phyloP scores from a whole-genome alignment of 1,140 invertebrate species.

The Hylaeus anthracinus region DNA sequence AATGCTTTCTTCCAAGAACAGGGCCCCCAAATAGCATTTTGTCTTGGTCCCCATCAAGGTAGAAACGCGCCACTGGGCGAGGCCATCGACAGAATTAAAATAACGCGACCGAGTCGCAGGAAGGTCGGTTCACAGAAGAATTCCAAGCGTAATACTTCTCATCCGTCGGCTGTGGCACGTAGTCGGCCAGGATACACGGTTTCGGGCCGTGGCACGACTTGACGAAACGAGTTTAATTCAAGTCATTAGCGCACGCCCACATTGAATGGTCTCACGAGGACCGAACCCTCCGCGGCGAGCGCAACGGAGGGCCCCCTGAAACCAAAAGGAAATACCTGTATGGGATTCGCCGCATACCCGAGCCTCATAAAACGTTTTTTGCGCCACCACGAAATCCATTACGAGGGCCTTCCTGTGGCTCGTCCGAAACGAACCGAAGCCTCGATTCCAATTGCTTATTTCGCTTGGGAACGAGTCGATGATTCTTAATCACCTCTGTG shows the following conservation, averaged over 20 bases:
- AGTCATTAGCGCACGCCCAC: constrained; percentile 69
- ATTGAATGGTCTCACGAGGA: constrained; percentile 33
- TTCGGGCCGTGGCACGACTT: constrained; percentile 34
- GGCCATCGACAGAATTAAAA: not conserved
- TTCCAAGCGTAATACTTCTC: constrained; percentile 5
- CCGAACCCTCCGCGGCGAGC: not conserved
- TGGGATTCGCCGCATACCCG: constrained; percentile 30
- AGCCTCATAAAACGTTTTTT: constrained; percentile 37
- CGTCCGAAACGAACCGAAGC: not conserved
- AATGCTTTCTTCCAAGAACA: too few species aligned
- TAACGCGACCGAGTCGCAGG: not conserved
- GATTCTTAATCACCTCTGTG: constrained; percentile 1
- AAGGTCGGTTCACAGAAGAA: constrained; percentile 6
- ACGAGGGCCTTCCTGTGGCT: constrained; percentile 11
- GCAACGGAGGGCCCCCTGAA: not conserved
- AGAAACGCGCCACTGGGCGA: too few species aligned
- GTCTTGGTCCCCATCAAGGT: too few species aligned
- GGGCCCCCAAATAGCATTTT: too few species aligned
- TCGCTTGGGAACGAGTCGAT: not conserved
- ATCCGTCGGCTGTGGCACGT: not conserved
- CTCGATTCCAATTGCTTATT: not conserved
- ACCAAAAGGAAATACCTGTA: constrained; percentile 39
- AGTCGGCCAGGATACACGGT: constrained; percentile 3
- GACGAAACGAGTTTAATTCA: constrained; percentile 72
- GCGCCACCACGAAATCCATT: constrained; percentile 15